Conservation (phyloP, 2,797 vertebrate genomes). For the Sebastes itinus region DNA sequence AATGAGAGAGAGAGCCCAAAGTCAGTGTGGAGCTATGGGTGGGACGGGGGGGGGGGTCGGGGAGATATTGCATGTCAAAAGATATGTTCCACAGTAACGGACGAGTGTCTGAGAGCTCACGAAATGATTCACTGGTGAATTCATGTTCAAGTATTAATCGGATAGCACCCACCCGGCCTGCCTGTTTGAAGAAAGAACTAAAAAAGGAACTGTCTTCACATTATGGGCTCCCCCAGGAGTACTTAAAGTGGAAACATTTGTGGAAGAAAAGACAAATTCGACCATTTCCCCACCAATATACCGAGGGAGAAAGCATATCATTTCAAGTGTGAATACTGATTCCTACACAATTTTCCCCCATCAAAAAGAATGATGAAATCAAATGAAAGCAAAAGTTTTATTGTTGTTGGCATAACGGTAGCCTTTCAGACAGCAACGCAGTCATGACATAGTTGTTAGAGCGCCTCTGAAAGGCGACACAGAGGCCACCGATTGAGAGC, state of each 20-base stretch:
- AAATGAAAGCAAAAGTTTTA: constrained; percentile 55
- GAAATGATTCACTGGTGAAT: constrained; percentile 69
- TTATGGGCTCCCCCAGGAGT: constrained; percentile 57
- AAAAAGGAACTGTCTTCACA: constrained; percentile 56
- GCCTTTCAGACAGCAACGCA: constrained; percentile 25
- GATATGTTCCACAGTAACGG: constrained; percentile 69
- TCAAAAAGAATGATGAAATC: constrained; percentile 69
- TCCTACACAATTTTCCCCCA: constrained; percentile 17
- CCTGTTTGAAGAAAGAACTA: constrained; percentile 57
- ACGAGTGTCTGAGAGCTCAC: constrained; percentile 68
- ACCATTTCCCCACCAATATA: constrained; percentile 50
- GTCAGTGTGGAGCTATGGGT: constrained; percentile 41
- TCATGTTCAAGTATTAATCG: constrained; percentile 72
- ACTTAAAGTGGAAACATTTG: constrained; percentile 63
- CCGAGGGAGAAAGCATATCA: constrained; percentile 28
- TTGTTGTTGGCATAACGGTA: constrained; percentile 41
- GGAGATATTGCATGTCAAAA: constrained; percentile 73
- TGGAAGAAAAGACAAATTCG: constrained; percentile 62
- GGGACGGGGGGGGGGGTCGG: no score
- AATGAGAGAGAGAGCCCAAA: constrained; percentile 51
- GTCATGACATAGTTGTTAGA: constrained; percentile 42
- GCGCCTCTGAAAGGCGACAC: constrained; percentile 2
- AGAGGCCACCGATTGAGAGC: constrained; percentile 2
- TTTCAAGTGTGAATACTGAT: constrained; percentile 48
- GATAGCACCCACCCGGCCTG: constrained; percentile 47